Evolutionary conservation across 2,797 vertebrate species (phyloP).

Genomic region (Aselliscus stoliczkanus): DNA sequence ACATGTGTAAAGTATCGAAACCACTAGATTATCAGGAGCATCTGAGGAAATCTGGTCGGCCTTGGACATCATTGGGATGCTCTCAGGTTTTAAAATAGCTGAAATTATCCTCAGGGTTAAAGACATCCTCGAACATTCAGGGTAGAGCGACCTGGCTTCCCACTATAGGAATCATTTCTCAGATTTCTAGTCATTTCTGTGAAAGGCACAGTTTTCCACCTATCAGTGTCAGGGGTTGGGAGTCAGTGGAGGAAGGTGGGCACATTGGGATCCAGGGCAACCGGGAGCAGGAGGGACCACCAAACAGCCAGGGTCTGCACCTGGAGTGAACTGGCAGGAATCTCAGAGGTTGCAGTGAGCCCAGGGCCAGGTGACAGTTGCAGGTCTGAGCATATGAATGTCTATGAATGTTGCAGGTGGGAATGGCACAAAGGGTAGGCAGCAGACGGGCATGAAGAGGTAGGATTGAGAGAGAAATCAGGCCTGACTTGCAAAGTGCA

Average conservation of each 20-base stretch:
- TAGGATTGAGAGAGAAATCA: not conserved
- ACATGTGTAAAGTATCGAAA: not conserved
- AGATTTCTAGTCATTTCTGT: not conserved
- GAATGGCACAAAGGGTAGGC: fast-evolving
- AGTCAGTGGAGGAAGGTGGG: not conserved
- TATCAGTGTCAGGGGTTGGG: not conserved
- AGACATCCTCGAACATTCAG: not conserved
- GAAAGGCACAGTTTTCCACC: not conserved
- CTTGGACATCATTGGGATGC: not conserved
- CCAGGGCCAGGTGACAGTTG: not conserved
- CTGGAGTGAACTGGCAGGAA: not conserved
- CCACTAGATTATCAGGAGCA: not conserved
- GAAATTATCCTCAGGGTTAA: not conserved
- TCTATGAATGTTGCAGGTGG: fast-evolving
- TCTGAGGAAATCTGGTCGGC: not conserved
- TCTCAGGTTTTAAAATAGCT: not conserved
- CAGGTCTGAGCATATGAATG: not conserved
- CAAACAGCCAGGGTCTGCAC: not conserved
- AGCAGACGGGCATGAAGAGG: not conserved
- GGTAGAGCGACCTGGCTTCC: not conserved
- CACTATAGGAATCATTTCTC: not conserved
- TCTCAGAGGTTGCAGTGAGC: not conserved
- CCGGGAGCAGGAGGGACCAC: not conserved
- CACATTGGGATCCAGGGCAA: too few species aligned
- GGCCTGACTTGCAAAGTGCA: not conserved